These are phyloP conservation scores for Clarias fuscus DNA, from an alignment of 2,797 vertebrate genomes.

Conservation along the genomic window DNA sequence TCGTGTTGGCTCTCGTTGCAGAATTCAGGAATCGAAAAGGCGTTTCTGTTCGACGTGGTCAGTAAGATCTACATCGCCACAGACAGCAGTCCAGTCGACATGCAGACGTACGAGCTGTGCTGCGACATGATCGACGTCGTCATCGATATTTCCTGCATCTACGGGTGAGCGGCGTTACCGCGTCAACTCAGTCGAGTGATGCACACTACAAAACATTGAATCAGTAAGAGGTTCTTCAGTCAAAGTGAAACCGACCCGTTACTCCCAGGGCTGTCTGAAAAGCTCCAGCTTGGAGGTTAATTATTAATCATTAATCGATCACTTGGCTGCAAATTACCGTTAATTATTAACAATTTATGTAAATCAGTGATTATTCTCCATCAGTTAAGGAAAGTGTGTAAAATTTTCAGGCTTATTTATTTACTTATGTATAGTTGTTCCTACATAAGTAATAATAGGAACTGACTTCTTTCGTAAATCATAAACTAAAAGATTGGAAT, in stretches of 20 bases:
- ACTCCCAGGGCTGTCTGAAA: no score
- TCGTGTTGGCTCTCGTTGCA: slow-evolving; percentile 57
- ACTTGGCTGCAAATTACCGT: no score
- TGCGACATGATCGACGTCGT: slow-evolving; percentile 99
- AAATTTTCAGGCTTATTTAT: no score
- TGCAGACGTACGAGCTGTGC: slow-evolving; percentile 98
- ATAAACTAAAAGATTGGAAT: background rate
- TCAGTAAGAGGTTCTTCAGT: background rate
- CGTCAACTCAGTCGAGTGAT: background rate
- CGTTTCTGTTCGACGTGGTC: slow-evolving; percentile 98
- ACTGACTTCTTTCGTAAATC: background rate
- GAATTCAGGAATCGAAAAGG: slow-evolving; percentile 99
- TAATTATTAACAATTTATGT: no score
- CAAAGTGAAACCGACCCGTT: background rate
- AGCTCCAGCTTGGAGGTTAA: background rate
- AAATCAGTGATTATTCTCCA: no score
- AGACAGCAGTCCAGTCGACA: slow-evolving; percentile 98
- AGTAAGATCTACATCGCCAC: slow-evolving; percentile 99
- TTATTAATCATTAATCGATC: background rate
- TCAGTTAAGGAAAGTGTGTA: no score
- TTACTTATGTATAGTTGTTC: background rate
- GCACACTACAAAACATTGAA: background rate
- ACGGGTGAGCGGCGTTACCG: slow-evolving; percentile 81
- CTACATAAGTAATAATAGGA: background rate
- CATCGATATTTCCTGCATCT: slow-evolving; percentile 99